These are phyloP conservation scores for Chrysolina haemoptera DNA, from an alignment of 2,888 invertebrate genomes.

Conservation along the genomic window DNA sequence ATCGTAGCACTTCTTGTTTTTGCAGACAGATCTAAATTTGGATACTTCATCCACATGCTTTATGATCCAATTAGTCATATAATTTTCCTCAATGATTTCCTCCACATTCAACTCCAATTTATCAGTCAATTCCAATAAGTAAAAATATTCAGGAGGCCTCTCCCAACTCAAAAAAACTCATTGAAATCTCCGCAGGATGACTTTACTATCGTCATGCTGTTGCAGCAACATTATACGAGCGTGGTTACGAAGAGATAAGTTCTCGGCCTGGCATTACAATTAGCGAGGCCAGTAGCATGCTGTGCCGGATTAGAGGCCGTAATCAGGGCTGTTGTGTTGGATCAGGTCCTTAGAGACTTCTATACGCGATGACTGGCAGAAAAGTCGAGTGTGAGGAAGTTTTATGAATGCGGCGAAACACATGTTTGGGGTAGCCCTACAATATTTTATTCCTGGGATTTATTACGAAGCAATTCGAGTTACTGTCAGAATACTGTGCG, in stretches of 20 bases:
- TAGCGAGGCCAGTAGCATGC: slow-evolving; percentile 68
- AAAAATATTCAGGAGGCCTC: not conserved
- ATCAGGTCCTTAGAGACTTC: slow-evolving; percentile 52
- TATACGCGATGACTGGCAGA: slow-evolving; percentile 53
- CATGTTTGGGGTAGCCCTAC: slow-evolving; percentile 21
- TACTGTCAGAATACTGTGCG: too few species aligned
- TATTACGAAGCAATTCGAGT: not conserved
- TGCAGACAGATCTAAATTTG: too few species aligned
- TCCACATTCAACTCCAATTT: too few species aligned
- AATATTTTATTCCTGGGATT: not conserved
- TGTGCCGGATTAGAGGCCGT: slow-evolving; percentile 66
- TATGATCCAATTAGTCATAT: too few species aligned
- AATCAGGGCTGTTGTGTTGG: slow-evolving; percentile 59
- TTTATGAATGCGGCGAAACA: slow-evolving; percentile 13
- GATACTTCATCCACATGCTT: too few species aligned
- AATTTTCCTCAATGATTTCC: too few species aligned
- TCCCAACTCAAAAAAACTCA: not conserved
- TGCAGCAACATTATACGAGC: slow-evolving; percentile 32
- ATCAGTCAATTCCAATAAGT: too few species aligned
- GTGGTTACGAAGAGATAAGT: slow-evolving; percentile 46
- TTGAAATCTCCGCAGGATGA: slow-evolving; percentile 5
- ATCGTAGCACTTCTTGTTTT: too few species aligned
- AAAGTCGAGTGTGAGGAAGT: slow-evolving; percentile 32
- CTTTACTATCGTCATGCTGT: not conserved
- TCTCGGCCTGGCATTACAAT: slow-evolving; percentile 65